Evolutionary conservation across 2,797 vertebrate genomes (phyloP), one percentile per base, ranked within the genome.

Genomic region (Phylloscopus collybita): DNA sequence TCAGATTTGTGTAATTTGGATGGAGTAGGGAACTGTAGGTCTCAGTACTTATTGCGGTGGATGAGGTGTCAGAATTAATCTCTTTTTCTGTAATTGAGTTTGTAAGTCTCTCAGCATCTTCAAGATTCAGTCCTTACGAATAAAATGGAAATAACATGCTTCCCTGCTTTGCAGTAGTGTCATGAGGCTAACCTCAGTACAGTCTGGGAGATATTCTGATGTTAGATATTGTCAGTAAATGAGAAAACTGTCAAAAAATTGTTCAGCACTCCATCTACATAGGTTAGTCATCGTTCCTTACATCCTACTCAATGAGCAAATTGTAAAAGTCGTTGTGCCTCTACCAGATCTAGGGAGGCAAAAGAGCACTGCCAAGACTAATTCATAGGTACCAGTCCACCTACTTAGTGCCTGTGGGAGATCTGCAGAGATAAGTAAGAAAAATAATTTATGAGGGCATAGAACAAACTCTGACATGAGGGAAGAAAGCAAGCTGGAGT

Each of bases 41-140:
- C 91, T 88, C 32, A 2, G 51, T 80, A 75, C 49, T 95, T 96
- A 86, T 40, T 73, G 78, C 1, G 1, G 67, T 80, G 90, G 86
- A 94, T 4, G 23, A 92, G 64, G 78, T 94, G 92, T 95, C 91
- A 93, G 71, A 93, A 93, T 93, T 95, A 91, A 94, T 97, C 74
- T 88, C 50, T 65, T 44, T 62, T 53, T 72, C 80, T 85, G 34
- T 96, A 90, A 93, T 62, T 93, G 83, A 94, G 80, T 95, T 88
- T 67, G 19, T 86, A 92, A 93, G 70, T 76, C 69, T 94, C 89
- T 93, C 83, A 53, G n/a, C 60, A 67, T 94, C 86, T 92, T 84
- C 53, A 86, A n/a, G 67, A 49, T 85, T 88, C 72, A 47, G 67
- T 80, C 61, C 26, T 38, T 38, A 34, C 25, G 64, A 90, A 76